Base-by-base conservation (phyloP, 2,888 invertebrate species). In the Willowsia nigromaculata region DNA sequence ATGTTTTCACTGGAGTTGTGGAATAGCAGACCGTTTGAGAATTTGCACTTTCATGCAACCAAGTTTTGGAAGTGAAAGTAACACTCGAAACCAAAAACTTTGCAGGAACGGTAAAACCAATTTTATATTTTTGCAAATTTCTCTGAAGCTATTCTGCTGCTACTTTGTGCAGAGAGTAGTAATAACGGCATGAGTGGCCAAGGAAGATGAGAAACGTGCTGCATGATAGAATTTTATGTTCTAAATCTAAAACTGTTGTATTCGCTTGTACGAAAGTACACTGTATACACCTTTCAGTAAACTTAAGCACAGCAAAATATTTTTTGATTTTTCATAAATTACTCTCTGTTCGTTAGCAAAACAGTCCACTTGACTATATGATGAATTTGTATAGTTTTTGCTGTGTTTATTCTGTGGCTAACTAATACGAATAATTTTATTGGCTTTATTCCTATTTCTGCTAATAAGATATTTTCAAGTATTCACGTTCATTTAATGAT, bases 141-240 rank as follows among this genome's bases (percentile, higher is more conserved):
- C 27, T 25, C 56, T 59, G 25, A 59, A 59, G 13, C 6, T 11
- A n/a, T 1, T 25, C 56, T 59, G 25, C 56, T 59, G 27, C 56
- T 18, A 15, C 25, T 25, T 25, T 59, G 56, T 59, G 15, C 56
- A 22, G 56, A 59, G 13, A 27, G 13, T 4, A 25, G 18, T 56
- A 56, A 56, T 56, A 22, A 56, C 27, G 56, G 56, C 56, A 59
- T 1, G 9, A 59, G 27, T 25, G 27, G 56, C 56, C 56, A 59
- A 47, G 25, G 15, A 76, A 76, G 15, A 43, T 50, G 25, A n/a
- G 76, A 22, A 47, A 40, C 50, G 27, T 53, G 50, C 56, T 78
- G 47, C 78, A 78, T 78, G 53, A 78, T 78, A 78, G 78, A 56
- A 78, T 33, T 53, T 78, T 53, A 74, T 25, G 74, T 74, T 43